Percentiles rank a stretch among this genome's conserved stretches.
Conservation (phyloP, 2,113 vertebrate genomes). For the Kryptolebias marmoratus region DNA sequence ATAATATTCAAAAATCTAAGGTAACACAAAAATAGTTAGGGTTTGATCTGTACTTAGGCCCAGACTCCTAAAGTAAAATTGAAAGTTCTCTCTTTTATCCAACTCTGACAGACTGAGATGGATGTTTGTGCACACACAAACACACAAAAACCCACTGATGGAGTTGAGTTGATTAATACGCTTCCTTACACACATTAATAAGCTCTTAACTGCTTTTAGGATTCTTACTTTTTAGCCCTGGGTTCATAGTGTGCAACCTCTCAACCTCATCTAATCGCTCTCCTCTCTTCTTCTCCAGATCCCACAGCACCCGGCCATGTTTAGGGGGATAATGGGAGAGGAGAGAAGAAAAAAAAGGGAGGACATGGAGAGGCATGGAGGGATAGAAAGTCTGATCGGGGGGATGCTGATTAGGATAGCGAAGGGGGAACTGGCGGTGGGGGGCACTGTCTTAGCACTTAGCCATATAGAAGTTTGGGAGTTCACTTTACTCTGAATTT, state of each 20-base stretch:
- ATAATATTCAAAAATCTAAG: background rate
- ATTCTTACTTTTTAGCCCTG: slow-evolving; percentile 80
- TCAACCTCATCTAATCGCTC: slow-evolving; percentile 82
- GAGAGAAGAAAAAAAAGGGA: slow-evolving; percentile 41
- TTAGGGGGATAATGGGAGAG: slow-evolving; percentile 66
- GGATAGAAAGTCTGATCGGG: slow-evolving; percentile 60
- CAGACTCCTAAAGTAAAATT: slow-evolving; percentile 20
- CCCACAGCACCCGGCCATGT: slow-evolving; percentile 73
- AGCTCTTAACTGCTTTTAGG: slow-evolving; percentile 82
- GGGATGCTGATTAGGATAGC: slow-evolving; percentile 74
- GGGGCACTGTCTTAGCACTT: slow-evolving; percentile 71
- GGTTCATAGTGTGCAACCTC: slow-evolving; percentile 81
- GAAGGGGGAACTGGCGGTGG: slow-evolving; percentile 17
- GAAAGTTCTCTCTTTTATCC: background rate
- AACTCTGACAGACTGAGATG: slow-evolving; percentile 26
- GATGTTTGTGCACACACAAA: slow-evolving; percentile 35
- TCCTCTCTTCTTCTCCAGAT: slow-evolving; percentile 67
- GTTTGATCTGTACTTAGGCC: slow-evolving; percentile 2
- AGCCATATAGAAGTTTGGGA: slow-evolving; percentile 84
- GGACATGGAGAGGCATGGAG: slow-evolving; percentile 68
- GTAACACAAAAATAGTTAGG: background rate
- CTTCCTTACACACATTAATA: slow-evolving; percentile 84
- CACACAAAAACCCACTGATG: slow-evolving; percentile 55
- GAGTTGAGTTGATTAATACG: slow-evolving; percentile 82
- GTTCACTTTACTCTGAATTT: slow-evolving; percentile 88